Percentiles rank a stretch among this genome's conserved stretches.
phyloP scores from a whole-genome alignment of 2,888 invertebrate genomes.

The Nephrotoma flavescens region DNA sequence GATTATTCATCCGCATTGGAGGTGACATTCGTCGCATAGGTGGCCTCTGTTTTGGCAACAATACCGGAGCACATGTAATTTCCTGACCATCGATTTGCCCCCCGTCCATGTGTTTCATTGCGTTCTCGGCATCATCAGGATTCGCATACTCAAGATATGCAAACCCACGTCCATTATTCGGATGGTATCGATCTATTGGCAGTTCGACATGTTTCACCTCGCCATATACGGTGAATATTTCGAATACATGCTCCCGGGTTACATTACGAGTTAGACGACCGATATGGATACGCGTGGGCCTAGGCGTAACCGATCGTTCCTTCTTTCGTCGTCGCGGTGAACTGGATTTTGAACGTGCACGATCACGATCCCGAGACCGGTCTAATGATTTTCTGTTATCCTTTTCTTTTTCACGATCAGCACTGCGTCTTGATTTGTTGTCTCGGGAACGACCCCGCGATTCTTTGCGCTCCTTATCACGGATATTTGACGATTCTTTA shows the following conservation, averaged over 20 bases:
- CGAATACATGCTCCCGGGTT: constrained; percentile 73
- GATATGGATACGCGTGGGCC: constrained; percentile 87
- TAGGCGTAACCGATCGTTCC: constrained; percentile 77
- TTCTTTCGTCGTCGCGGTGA: constrained; percentile 46
- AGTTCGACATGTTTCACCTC: constrained; percentile 79
- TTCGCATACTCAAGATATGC: constrained; percentile 92
- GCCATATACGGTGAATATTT: constrained; percentile 84
- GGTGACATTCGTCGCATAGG: constrained; percentile 27
- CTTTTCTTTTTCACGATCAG: constrained; percentile 12
- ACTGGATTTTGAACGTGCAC: constrained; percentile 36
- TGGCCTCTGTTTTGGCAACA: constrained; percentile 47
- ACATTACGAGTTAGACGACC: constrained; percentile 87
- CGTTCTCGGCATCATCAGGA: constrained; percentile 92
- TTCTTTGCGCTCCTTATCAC: constrained; percentile 32
- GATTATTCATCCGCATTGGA: constrained; percentile 16
- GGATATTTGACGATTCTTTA: constrained; percentile 23
- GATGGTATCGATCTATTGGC: constrained; percentile 75
- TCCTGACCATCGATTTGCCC: constrained; percentile 95
- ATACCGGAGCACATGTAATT: constrained; percentile 87
- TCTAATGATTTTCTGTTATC: constrained; percentile 15
- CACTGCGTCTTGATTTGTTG: constrained; percentile 7
- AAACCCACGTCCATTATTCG: constrained; percentile 78
- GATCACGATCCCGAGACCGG: constrained; percentile 20
- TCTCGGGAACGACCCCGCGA: constrained; percentile 13
- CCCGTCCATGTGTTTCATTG: constrained; percentile 99